Conservation (phyloP, 2,888 invertebrate genomes). For the Drosophila cognata region DNA sequence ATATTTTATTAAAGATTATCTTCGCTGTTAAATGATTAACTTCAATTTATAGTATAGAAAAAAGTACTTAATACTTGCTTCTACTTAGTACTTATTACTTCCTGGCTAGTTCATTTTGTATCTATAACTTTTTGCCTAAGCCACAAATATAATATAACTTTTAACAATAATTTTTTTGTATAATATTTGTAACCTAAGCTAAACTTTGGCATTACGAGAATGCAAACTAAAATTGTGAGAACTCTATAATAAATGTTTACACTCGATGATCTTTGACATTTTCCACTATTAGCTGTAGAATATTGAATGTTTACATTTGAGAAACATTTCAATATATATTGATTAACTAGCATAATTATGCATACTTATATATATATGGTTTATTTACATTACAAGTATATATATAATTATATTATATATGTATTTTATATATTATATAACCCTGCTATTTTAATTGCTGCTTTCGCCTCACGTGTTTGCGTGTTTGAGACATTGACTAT, state of each 20-base stretch:
- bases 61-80: neutral
- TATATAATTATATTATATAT: too few species aligned
- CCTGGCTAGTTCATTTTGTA: too few species aligned
- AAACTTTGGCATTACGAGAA: neutral
- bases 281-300: neutral
- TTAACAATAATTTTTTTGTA: neutral
- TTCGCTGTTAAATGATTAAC: neutral
- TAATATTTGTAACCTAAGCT: neutral
- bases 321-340: neutral
- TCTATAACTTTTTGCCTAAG: neutral
- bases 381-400: neutral
- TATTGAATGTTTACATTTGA: neutral
- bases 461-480: conserved; percentile 52
- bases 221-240: neutral
- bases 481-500: conserved; percentile 17
- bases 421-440: conserved; percentile 32
- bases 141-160: neutral
- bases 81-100: too few species aligned
- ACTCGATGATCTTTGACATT: neutral
- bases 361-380: neutral
- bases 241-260: fast-evolving
- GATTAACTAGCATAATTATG: too few species aligned
- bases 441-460: conserved; percentile 39
- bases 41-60: neutral
- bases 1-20: neutral